Conservation (phyloP, 2,113 vertebrate genomes). For the Dipodomys ordii region DNA sequence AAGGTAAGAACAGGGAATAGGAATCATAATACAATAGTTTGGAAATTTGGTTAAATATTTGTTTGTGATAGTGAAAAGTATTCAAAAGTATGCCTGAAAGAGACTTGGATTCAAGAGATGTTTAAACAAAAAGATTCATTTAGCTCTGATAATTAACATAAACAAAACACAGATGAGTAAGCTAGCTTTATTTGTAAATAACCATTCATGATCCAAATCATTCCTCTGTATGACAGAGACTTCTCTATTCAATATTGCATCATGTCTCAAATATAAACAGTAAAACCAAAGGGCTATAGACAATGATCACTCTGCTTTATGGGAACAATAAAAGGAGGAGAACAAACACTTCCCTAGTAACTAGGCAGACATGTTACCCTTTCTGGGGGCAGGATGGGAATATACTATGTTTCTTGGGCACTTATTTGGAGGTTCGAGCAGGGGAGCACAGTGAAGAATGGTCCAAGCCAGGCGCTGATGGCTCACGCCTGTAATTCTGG, state of each 20-base stretch:
- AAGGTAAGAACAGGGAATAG: conserved; percentile 3
- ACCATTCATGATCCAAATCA: conserved; percentile 55
- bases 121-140: conserved; percentile 47
- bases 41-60: conserved; percentile 71
- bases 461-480: too few species aligned
- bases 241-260: conserved; percentile 53
- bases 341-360: conserved; percentile 34
- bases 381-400: background rate
- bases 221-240: conserved; percentile 45
- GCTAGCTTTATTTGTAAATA: conserved; percentile 75
- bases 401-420: background rate
- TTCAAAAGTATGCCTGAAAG: conserved; percentile 52
- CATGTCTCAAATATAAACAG: conserved; percentile 58
- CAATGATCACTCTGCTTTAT: conserved; percentile 44
- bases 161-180: conserved; percentile 63
- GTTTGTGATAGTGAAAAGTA: conserved; percentile 34
- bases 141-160: conserved; percentile 63
- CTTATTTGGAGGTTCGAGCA: too few species aligned
- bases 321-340: background rate
- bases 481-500: too few species aligned
- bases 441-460: too few species aligned
- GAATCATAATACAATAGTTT: conserved; percentile 44
- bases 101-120: conserved; percentile 9
- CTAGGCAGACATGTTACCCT: conserved; percentile 45
- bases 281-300: conserved; percentile 46